Conservation (phyloP, 30 jellyfish, hydroid and myxozoan genomes). For the Hydractinia echinata region DNA sequence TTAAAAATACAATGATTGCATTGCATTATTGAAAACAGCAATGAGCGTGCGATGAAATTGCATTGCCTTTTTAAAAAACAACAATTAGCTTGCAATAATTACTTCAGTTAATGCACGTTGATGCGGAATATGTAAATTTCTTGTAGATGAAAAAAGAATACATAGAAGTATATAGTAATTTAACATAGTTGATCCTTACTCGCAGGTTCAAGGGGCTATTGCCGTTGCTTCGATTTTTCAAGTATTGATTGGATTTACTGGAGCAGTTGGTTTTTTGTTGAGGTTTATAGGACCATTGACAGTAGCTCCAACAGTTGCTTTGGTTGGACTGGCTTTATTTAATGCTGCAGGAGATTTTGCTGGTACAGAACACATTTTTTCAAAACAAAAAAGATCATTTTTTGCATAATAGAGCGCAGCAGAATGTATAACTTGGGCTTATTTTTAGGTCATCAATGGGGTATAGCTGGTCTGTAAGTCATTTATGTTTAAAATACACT, state of each 20-base stretch:
- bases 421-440: background rate
- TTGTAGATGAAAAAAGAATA: no score
- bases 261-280: slow-evolving; percentile 52
- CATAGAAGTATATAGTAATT: no score
- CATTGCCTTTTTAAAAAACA: no score
- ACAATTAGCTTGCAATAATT: no score
- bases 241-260: slow-evolving; percentile 63
- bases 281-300: slow-evolving; percentile 79
- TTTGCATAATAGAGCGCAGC: no score
- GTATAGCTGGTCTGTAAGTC: slow-evolving; percentile 21
- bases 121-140: no score
- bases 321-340: slow-evolving; percentile 70
- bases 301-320: slow-evolving; percentile 58
- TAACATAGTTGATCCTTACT: background rate
- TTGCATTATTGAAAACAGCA: no score
- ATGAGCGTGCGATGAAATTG: no score
- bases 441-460: slow-evolving; percentile 10
- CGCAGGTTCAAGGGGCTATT: slow-evolving; percentile 73
- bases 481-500: no score
- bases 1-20: no score
- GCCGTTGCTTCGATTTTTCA: slow-evolving; percentile 55
- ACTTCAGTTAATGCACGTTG: no score
- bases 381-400: no score
- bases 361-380: slow-evolving; percentile 2
- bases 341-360: slow-evolving; percentile 58